These are phyloP conservation scores for Pherbina coryleti DNA, from an alignment of 2,888 invertebrate species.

Conservation along the genomic window DNA sequence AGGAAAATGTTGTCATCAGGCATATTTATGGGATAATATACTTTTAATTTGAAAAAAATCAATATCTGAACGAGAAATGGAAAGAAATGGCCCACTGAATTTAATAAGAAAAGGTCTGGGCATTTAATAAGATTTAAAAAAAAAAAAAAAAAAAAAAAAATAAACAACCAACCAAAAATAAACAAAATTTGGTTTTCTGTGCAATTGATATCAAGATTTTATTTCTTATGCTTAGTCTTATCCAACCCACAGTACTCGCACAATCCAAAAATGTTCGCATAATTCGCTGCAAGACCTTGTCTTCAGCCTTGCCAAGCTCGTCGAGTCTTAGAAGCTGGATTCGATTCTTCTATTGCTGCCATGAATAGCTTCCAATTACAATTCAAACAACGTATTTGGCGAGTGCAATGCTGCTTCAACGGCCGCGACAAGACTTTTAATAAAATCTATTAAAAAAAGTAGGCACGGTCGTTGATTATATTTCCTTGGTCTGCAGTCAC, in stretches of 20 bases:
- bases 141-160: too few species aligned
- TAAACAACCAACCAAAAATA: too few species aligned
- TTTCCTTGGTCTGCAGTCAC: not conserved
- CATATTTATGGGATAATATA: too few species aligned
- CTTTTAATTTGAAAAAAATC: too few species aligned
- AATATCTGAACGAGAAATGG: too few species aligned
- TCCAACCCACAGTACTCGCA: not conserved
- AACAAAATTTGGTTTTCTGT: too few species aligned
- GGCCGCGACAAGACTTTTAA: not conserved
- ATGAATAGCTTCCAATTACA: not conserved
- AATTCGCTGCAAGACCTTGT: not conserved
- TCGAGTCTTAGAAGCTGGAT: not conserved
- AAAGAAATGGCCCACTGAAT: too few species aligned
- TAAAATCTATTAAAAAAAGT: not conserved
- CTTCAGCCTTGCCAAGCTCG: constrained; percentile 3
- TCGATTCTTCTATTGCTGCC: not conserved
- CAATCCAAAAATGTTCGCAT: not conserved
- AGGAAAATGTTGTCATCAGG: too few species aligned
- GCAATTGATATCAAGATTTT: too few species aligned
- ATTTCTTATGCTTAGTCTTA: not conserved
- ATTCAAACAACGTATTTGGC: not conserved
- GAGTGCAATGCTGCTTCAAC: not conserved
- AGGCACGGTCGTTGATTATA: not conserved
- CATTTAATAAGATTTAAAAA: too few species aligned
- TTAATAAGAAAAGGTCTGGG: too few species aligned